Evolutionary conservation across 2,113 vertebrate species (phyloP).

Genomic region (Microcebus tavaratra): DNA sequence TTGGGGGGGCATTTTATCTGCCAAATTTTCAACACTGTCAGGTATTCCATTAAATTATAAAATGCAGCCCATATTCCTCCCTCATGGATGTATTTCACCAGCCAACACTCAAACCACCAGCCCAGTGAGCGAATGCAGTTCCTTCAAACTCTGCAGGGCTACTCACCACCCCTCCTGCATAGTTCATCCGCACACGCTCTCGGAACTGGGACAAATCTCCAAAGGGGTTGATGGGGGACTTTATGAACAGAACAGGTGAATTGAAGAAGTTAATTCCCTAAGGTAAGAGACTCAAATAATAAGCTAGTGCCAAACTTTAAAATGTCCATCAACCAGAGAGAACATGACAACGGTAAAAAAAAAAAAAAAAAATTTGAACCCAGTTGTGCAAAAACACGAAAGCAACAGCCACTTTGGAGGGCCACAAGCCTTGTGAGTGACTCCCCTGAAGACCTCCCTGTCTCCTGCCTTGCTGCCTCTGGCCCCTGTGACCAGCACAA

Average conservation of each 20-base stretch:
- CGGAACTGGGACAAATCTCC: neutral
- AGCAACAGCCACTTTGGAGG: neutral
- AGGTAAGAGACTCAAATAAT: neutral
- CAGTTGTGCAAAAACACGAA: neutral
- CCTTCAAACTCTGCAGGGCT: rapidly evolving
- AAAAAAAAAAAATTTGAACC: neutral
- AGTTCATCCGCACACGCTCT: rapidly evolving
- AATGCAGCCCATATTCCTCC: neutral
- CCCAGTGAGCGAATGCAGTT: neutral
- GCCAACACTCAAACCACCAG: neutral
- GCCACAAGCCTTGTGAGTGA: neutral
- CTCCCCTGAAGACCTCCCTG: too few species aligned
- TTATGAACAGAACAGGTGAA: neutral
- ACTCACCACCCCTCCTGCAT: too few species aligned
- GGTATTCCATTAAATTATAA: neutral
- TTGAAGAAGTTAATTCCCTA: neutral
- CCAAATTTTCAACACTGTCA: neutral
- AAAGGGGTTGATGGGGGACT: neutral
- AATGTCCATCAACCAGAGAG: neutral
- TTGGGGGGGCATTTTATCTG: neutral
- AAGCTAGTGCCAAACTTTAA: neutral
- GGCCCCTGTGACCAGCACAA: neutral
- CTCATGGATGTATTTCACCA: too few species aligned
- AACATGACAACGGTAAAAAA: neutral
- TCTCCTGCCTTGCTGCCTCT: too few species aligned